phyloP scores from a whole-genome alignment of 2,888 invertebrate genomes.

The Agrotis puta region DNA sequence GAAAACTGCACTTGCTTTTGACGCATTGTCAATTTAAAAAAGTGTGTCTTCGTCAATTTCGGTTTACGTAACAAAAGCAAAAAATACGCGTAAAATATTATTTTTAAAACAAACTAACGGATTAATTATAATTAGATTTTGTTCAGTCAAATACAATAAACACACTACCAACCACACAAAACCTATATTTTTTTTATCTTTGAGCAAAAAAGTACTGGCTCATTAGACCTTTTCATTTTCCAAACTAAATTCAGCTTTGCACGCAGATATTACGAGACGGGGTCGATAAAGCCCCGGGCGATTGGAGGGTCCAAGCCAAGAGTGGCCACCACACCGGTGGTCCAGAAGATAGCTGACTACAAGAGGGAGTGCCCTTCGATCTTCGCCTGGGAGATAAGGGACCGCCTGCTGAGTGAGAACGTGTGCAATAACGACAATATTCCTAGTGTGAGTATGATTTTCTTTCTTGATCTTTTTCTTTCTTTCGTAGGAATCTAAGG shows the following conservation, averaged over 20 bases:
- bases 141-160: not conserved
- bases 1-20: too few species aligned
- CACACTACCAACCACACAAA: not conserved
- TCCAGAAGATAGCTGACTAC: constrained; percentile 98
- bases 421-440: constrained; percentile 99
- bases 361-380: constrained; percentile 99
- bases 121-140: too few species aligned
- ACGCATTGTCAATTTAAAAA: too few species aligned
- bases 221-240: constrained; percentile 68
- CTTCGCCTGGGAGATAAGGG: constrained; percentile 99
- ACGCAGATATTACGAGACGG: constrained; percentile 98
- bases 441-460: constrained; percentile 96
- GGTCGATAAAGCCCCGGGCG: constrained; percentile 98
- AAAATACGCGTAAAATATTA: too few species aligned
- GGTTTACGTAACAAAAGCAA: too few species aligned
- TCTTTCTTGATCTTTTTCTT: not conserved
- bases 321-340: constrained; percentile 98
- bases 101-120: too few species aligned
- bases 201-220: constrained; percentile 66
- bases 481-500: too few species aligned
- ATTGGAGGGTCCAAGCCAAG: constrained; percentile 99
- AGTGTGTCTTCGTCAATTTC: too few species aligned
- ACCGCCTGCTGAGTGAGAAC: constrained; percentile 97
- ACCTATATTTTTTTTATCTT: not conserved
- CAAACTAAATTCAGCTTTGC: constrained; percentile 88